phyloP scores from a whole-genome alignment of 2,797 vertebrate genomes.

The Adrianichthys oophorus region DNA sequence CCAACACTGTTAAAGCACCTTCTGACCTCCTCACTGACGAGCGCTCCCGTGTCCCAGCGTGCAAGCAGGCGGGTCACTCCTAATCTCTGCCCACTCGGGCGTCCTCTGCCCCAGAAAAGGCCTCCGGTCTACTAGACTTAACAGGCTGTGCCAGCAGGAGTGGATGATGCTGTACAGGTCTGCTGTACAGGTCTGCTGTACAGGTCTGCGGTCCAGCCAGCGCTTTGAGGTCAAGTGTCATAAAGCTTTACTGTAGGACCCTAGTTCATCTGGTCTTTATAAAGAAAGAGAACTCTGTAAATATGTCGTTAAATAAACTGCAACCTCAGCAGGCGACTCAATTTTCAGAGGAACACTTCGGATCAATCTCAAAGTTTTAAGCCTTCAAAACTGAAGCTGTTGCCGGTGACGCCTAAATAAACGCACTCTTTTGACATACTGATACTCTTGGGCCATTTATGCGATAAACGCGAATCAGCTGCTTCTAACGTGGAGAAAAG shows the following conservation, averaged over 20 bases:
- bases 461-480: too few relatives aligned
- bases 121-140: conserved; percentile 53
- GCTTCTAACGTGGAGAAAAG: too few relatives aligned
- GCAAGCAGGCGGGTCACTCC: conserved; percentile 28
- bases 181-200: conserved; percentile 9
- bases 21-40: conserved; percentile 53
- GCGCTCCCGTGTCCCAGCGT: conserved; percentile 45
- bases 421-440: too few relatives aligned
- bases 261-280: too few relatives aligned
- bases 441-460: too few relatives aligned
- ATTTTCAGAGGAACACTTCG: background rate
- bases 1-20: conserved; percentile 42
- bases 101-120: conserved; percentile 48
- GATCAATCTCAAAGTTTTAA: background rate
- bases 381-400: too few relatives aligned
- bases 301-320: background rate
- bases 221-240: too few relatives aligned
- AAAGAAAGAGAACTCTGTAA: too few relatives aligned
- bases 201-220: background rate
- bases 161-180: conserved; percentile 24
- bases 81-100: conserved; percentile 13
- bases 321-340: background rate
- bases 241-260: too few relatives aligned
- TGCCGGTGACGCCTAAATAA: too few relatives aligned
- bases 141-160: conserved; percentile 27